phyloP scores from a whole-genome alignment of 2,797 vertebrate species.

The Sebastiscus tertius region DNA sequence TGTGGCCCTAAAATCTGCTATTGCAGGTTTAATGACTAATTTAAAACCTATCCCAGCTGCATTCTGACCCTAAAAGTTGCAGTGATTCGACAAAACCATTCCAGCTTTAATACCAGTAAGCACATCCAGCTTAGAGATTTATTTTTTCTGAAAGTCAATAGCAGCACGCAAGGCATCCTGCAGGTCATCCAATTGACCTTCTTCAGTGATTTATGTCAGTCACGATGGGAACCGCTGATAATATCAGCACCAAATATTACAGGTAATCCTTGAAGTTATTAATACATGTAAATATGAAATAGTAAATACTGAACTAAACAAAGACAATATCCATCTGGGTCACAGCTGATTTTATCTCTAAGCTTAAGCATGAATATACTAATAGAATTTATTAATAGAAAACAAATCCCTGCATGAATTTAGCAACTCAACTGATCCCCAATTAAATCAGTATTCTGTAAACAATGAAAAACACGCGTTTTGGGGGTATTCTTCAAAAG shows the following conservation, averaged over 20 bases:
- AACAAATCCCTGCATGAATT: constrained; percentile 1
- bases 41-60: neutral
- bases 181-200: constrained; percentile 42
- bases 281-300: constrained; percentile 1
- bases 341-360: neutral
- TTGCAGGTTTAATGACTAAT: neutral
- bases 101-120: constrained; percentile 14
- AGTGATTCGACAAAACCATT: constrained; percentile 25
- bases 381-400: neutral
- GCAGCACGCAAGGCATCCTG: constrained; percentile 1
- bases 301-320: neutral
- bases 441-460: neutral
- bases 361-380: neutral
- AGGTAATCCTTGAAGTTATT: constrained; percentile 9
- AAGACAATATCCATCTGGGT: neutral
- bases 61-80: neutral
- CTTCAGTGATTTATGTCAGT: constrained; percentile 31
- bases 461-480: neutral
- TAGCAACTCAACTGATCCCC: neutral
- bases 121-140: constrained; percentile 14
- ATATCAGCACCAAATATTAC: constrained; percentile 10
- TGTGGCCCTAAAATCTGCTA: neutral
- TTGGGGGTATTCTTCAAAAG: neutral
- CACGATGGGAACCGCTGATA: constrained; percentile 8
- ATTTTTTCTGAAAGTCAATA: constrained; percentile 25